A percentile compares a stretch with the other conserved stretches of the same genome.
These are phyloP conservation scores for Gallinago media DNA, from an alignment of 2,113 vertebrate species.

Conservation along the genomic window DNA sequence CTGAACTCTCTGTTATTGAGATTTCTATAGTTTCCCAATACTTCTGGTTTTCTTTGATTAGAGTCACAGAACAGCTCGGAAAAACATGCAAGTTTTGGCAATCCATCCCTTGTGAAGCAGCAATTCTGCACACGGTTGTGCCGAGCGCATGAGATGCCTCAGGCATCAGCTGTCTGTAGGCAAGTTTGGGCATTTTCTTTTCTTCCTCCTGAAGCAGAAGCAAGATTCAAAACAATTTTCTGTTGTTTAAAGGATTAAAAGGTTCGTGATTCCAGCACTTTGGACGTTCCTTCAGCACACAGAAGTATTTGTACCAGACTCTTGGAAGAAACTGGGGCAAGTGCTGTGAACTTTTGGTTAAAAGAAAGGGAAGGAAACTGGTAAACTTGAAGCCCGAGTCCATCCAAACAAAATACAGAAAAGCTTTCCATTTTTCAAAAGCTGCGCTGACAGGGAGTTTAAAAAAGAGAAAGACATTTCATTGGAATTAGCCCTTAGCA, in stretches of 20 bases:
- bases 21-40: background rate
- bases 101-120: background rate
- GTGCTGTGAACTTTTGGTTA: background rate
- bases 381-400: background rate
- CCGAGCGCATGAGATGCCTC: background rate
- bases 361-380: slow-evolving; percentile 26
- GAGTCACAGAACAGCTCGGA: background rate
- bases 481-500: background rate
- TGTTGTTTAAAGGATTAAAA: slow-evolving; percentile 12
- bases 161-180: background rate
- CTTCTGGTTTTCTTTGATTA: background rate
- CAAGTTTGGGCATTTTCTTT: background rate
- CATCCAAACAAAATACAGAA: background rate
- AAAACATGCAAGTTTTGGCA: background rate
- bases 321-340: background rate
- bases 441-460: background rate
- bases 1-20: background rate
- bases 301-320: background rate
- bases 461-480: background rate
- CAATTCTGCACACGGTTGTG: background rate
- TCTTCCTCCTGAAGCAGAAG: background rate
- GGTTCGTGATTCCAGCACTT: background rate
- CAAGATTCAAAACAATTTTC: background rate
- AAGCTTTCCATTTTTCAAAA: background rate
- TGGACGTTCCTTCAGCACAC: background rate